Percentiles rank a stretch among this genome's conserved stretches.
These are phyloP conservation scores for Alsophila aescularia DNA, from an alignment of 2,888 invertebrate genomes.

Conservation along the genomic window DNA sequence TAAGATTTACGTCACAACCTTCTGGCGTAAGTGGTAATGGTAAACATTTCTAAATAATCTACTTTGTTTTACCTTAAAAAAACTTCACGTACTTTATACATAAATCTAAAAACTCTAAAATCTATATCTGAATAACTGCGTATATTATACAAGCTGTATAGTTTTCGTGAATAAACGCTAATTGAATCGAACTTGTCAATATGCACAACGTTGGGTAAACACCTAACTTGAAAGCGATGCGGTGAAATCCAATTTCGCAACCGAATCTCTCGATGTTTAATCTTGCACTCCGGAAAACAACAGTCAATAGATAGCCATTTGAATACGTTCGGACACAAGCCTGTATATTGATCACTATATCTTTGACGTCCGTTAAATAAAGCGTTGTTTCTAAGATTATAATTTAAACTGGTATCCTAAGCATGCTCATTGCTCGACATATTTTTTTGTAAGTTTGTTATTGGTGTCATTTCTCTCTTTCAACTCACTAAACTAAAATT, in stretches of 20 bases:
- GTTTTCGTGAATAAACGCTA: too few relatives aligned
- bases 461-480: too few relatives aligned
- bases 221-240: conserved; percentile 1
- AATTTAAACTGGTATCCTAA: too few relatives aligned
- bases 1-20: background rate
- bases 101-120: too few relatives aligned
- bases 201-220: background rate
- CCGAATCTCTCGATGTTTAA: conserved; percentile 10
- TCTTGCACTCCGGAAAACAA: conserved; percentile 16
- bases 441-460: too few relatives aligned
- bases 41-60: too few relatives aligned
- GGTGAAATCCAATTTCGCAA: conserved; percentile 18
- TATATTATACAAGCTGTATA: too few relatives aligned
- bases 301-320: conserved; percentile 18
- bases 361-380: background rate
- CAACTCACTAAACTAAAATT: too few relatives aligned
- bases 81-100: too few relatives aligned
- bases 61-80: too few relatives aligned
- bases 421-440: too few relatives aligned
- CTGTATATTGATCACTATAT: conserved; percentile 8
- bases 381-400: background rate
- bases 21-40: background rate
- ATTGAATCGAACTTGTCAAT: background rate
- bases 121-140: too few relatives aligned
- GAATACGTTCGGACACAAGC: conserved; percentile 4